phyloP scores from a whole-genome alignment of 2,797 vertebrate species.

The Holocentrus rufus region DNA sequence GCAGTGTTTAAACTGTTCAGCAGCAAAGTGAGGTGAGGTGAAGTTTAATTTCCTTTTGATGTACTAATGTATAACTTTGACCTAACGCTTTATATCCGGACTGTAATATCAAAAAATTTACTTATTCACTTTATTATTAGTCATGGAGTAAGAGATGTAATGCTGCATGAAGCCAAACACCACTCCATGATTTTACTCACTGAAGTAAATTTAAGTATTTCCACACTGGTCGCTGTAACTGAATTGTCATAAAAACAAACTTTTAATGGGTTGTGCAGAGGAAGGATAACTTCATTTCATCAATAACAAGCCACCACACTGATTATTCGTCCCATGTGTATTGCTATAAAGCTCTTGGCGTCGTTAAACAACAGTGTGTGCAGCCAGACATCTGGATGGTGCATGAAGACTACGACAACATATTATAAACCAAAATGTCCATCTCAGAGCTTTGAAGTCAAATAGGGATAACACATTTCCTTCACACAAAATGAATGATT shows the following conservation, averaged over 20 bases:
- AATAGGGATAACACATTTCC: not conserved
- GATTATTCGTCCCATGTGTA: not conserved
- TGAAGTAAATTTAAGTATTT: conserved; percentile 7
- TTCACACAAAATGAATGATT: not conserved
- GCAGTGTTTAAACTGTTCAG: conserved; percentile 1
- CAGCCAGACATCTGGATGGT: conserved; percentile 13
- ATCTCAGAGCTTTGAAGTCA: not conserved
- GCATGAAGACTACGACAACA: not conserved
- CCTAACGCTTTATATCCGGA: not conserved
- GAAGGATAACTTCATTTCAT: not conserved
- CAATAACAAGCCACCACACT: not conserved
- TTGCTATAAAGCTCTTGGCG: not conserved
- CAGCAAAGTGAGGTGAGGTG: not conserved
- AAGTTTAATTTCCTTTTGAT: not conserved
- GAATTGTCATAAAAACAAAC: not conserved
- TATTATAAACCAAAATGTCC: conserved; percentile 6
- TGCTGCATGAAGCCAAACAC: not conserved
- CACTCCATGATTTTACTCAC: not conserved
- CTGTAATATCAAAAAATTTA: not conserved
- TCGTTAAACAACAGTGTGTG: conserved; percentile 16
- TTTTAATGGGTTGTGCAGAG: not conserved
- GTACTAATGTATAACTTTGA: not conserved
- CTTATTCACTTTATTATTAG: not conserved
- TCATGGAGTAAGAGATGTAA: not conserved
- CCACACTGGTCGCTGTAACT: not conserved